A percentile compares a stretch with the other conserved stretches of the same genome.
phyloP scores from a whole-genome alignment of 2,113 vertebrate species.

The Lepus europaeus region DNA sequence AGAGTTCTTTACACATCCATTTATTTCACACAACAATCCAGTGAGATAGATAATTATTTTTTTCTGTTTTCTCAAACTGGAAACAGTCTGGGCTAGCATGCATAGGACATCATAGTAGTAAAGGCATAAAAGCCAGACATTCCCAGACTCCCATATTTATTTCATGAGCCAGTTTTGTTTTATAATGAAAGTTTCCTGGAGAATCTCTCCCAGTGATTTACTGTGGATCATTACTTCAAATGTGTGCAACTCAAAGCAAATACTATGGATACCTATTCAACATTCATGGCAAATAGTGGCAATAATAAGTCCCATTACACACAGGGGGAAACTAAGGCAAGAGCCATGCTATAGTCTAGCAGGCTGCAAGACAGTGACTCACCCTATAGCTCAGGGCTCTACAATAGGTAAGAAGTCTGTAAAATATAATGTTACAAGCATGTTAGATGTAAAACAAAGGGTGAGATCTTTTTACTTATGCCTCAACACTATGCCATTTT shows the following conservation, averaged over 20 bases:
- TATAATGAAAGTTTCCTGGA: not conserved
- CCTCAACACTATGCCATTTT: not conserved
- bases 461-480: not conserved
- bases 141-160: constrained; percentile 4
- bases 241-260: constrained; percentile 16
- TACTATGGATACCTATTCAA: not conserved
- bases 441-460: not conserved
- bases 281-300: not conserved
- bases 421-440: not conserved
- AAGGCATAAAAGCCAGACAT: not conserved
- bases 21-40: constrained; percentile 8
- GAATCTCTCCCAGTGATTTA: not conserved
- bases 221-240: constrained; percentile 26
- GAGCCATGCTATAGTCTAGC: not conserved
- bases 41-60: not conserved
- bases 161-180: not conserved
- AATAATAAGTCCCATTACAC: not conserved
- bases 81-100: not conserved
- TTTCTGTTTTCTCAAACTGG: constrained; percentile 19
- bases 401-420: not conserved
- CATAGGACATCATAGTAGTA: not conserved
- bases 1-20: not conserved
- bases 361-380: not conserved
- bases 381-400: not conserved
- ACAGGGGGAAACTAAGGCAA: not conserved